Percentiles rank a stretch among this genome's conserved stretches.
Evolutionary conservation across 2,113 vertebrate species (phyloP).

Genomic region (Odontesthes bonariensis): DNA sequence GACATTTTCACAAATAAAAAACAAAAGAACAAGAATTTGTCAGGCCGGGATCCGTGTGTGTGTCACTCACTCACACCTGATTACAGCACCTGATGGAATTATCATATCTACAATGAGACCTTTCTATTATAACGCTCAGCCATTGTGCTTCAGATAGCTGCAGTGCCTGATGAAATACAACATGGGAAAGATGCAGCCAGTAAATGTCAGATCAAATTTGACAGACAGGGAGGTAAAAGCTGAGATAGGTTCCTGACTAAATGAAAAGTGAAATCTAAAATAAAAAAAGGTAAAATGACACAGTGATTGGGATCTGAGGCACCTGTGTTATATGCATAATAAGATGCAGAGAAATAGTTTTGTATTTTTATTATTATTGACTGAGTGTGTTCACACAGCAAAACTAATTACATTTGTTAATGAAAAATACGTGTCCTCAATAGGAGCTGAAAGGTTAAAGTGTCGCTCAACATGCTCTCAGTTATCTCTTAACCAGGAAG

Average conservation of each 20-base stretch:
- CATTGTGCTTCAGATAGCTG: slow-evolving; percentile 55
- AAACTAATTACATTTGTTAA: slow-evolving; percentile 13
- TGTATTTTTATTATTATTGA: too few species aligned
- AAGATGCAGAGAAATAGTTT: background rate
- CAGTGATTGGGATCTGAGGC: slow-evolving; percentile 35
- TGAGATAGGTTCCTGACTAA: slow-evolving; percentile 45
- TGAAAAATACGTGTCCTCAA: slow-evolving; percentile 9
- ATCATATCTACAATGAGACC: slow-evolving; percentile 71
- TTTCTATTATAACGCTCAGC: slow-evolving; percentile 45
- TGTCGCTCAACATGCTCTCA: background rate
- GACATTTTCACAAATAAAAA: slow-evolving; percentile 50
- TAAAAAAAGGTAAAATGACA: slow-evolving; percentile 27
- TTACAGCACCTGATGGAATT: slow-evolving; percentile 58
- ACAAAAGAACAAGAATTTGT: slow-evolving; percentile 31
- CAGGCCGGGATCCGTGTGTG: background rate
- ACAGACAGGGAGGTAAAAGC: slow-evolving; percentile 38
- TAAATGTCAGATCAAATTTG: slow-evolving; percentile 72
- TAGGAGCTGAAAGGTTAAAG: slow-evolving; percentile 26
- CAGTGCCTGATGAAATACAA: slow-evolving; percentile 39
- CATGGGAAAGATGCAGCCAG: slow-evolving; percentile 32
- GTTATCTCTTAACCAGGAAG: slow-evolving; percentile 50
- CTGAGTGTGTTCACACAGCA: too few species aligned
- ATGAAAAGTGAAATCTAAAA: slow-evolving; percentile 32
- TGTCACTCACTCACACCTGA: slow-evolving; percentile 54
- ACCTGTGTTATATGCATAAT: slow-evolving; percentile 29